Conservation (phyloP, 2,797 vertebrate genomes). For the Megaceryle alcyon region DNA sequence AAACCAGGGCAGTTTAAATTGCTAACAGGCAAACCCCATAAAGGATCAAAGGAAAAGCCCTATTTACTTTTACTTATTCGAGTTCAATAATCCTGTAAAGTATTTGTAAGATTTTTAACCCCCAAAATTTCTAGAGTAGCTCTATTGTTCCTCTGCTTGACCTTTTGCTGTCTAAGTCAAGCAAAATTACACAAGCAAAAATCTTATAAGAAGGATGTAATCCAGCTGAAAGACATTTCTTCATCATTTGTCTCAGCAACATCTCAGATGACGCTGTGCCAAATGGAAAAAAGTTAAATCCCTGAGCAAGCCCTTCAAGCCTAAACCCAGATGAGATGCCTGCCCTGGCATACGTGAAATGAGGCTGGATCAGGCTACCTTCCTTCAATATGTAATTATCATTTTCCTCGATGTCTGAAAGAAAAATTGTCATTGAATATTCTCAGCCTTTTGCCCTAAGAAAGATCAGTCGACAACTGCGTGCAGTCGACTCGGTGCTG, state of each 20-base stretch:
- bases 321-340: neutral
- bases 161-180: neutral
- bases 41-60: neutral
- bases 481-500: neutral
- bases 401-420: neutral
- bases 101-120: neutral
- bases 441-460: neutral
- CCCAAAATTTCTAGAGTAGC: neutral
- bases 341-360: neutral
- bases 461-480: neutral
- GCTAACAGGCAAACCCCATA: conserved; percentile 12
- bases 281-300: conserved; percentile 45
- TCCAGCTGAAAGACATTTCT: neutral
- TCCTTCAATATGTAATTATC: neutral
- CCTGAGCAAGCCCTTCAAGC: neutral
- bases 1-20: conserved; percentile 27
- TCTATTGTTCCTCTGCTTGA: neutral
- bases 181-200: neutral
- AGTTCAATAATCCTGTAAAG: neutral
- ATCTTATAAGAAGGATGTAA: neutral
- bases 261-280: neutral
- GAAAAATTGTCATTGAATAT: neutral
- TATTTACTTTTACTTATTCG: conserved; percentile 25
- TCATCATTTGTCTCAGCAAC: neutral
- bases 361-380: neutral